Conservation (phyloP, 2,888 invertebrate genomes). For the Subacronicta megacephala region DNA sequence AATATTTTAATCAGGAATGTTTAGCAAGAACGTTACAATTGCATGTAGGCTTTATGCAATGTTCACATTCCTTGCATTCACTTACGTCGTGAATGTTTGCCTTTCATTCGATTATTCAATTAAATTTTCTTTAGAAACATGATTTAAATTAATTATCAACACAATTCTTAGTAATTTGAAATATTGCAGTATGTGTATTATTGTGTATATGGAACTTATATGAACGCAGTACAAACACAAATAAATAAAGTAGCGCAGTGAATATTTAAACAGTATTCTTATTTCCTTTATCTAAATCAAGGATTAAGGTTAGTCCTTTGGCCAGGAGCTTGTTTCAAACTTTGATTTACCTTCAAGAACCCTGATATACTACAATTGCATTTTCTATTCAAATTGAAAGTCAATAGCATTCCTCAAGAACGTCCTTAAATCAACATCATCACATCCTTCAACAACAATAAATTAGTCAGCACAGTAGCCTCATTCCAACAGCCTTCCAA, state of each 20-base stretch:
- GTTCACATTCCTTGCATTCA: constrained; percentile 33
- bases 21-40: constrained; percentile 42
- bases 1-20: constrained; percentile 59
- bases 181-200: too few species aligned
- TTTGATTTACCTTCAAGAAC: background rate
- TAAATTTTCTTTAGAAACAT: background rate
- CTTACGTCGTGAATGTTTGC: constrained; percentile 7
- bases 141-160: too few species aligned
- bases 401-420: constrained; percentile 3
- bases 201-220: too few species aligned
- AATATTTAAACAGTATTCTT: too few species aligned
- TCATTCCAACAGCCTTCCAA: constrained; percentile 41
- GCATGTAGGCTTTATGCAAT: constrained; percentile 44
- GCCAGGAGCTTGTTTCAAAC: too few species aligned
- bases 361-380: background rate
- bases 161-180: too few species aligned
- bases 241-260: too few species aligned
- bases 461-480: constrained; percentile 46
- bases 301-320: too few species aligned
- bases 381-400: background rate
- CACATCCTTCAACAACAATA: constrained; percentile 32
- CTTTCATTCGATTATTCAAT: constrained; percentile 4
- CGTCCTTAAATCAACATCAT: constrained; percentile 11
- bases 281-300: too few species aligned
- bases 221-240: too few species aligned